These are phyloP conservation scores for human DNA, from an alignment of 2,113 vertebrate genomes.

Conservation along the genomic window DNA sequence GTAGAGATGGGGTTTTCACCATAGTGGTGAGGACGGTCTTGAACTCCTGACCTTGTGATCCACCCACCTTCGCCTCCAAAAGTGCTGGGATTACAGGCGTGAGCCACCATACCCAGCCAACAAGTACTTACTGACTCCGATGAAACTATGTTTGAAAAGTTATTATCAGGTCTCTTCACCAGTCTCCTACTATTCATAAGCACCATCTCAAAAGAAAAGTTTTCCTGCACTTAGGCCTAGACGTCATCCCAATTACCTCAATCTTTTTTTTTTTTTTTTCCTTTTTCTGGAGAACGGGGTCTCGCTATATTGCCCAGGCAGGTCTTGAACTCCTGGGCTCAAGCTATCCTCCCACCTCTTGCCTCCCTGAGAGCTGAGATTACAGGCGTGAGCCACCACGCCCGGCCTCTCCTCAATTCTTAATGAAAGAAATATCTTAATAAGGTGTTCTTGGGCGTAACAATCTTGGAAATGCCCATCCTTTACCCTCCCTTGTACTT, in stretches of 20 bases:
- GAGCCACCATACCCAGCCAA: no score
- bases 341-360: no score
- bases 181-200: background rate
- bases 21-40: no score
- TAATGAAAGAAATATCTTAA: conserved; percentile 26
- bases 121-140: background rate
- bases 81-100: no score
- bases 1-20: no score
- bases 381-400: no score
- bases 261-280: background rate
- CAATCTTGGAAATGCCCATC: background rate
- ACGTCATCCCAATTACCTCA: background rate
- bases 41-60: no score
- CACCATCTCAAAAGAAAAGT: background rate
- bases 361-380: no score
- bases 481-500: background rate
- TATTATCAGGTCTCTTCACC: background rate
- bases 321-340: no score
- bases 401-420: background rate
- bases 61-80: no score
- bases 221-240: background rate
- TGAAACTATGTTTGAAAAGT: background rate
- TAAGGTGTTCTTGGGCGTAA: background rate
- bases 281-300: no score
- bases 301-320: no score